phyloP scores from a whole-genome alignment of 2,113 vertebrate species.

The Dolichallabes microphthalmus region DNA sequence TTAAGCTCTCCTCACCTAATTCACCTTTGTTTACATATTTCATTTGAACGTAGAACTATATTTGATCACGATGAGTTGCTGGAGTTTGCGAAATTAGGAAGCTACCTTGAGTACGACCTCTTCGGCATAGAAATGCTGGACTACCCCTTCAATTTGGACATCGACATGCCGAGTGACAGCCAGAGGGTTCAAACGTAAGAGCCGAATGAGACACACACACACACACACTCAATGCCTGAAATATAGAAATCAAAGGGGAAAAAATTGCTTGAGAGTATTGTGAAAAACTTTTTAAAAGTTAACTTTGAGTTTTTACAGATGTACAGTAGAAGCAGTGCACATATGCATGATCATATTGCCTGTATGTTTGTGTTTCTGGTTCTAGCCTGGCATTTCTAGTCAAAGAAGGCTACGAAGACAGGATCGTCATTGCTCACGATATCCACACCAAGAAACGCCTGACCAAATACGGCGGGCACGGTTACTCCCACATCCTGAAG shows the following conservation, averaged over 20 bases:
- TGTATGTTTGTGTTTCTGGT: not conserved
- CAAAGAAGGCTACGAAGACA: slow-evolving; percentile 86
- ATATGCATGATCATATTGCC: not conserved
- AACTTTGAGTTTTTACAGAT: no score
- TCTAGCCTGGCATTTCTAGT: slow-evolving; percentile 80
- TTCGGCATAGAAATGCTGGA: slow-evolving; percentile 88
- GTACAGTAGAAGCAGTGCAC: no score
- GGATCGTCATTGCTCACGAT: slow-evolving; percentile 86
- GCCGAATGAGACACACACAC: not conserved
- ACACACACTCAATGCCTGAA: no score
- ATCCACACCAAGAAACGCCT: slow-evolving; percentile 92
- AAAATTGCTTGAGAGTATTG: no score
- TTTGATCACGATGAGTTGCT: slow-evolving; percentile 81
- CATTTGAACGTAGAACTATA: slow-evolving; percentile 74
- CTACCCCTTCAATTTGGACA: slow-evolving; percentile 75
- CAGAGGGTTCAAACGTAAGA: slow-evolving; percentile 85
- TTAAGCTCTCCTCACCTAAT: no score
- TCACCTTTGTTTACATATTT: not conserved
- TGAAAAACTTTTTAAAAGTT: no score
- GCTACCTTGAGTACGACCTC: slow-evolving; percentile 92
- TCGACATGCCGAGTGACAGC: slow-evolving; percentile 92
- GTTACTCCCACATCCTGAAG: slow-evolving; percentile 91
- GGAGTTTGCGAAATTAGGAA: slow-evolving; percentile 87
- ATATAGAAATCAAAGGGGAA: no score
- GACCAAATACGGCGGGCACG: slow-evolving; percentile 92